Percentiles rank a stretch among this genome's conserved stretches.
phyloP scores from a whole-genome alignment of 2,113 vertebrate genomes.

The Emydura subglobosa region DNA sequence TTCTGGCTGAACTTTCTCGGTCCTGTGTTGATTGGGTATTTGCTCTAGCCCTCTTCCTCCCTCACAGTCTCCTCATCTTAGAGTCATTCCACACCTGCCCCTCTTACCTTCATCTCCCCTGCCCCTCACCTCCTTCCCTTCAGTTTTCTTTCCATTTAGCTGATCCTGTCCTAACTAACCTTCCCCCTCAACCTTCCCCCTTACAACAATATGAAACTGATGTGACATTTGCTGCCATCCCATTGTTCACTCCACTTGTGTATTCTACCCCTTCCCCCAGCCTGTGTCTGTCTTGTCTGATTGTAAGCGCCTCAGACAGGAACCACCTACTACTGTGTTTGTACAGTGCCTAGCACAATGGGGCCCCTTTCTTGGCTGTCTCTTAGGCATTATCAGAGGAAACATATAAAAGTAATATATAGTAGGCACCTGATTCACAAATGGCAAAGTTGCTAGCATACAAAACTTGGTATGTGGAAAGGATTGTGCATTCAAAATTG shows the following conservation, averaged over 20 bases:
- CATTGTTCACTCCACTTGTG: not conserved
- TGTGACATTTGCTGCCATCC: not conserved
- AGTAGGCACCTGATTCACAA: not conserved
- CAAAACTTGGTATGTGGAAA: not conserved
- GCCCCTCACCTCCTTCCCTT: not conserved
- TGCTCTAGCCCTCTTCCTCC: not conserved
- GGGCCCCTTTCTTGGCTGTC: not conserved
- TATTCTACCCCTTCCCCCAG: not conserved
- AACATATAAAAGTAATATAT: not conserved
- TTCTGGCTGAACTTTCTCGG: not conserved
- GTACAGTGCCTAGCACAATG: not conserved
- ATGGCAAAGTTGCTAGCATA: not conserved
- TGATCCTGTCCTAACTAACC: not conserved
- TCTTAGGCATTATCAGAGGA: not conserved
- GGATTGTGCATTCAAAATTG: not conserved
- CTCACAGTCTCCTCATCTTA: not conserved
- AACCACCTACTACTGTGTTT: not conserved
- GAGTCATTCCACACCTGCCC: not conserved
- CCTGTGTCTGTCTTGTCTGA: not conserved
- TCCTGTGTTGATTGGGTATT: not conserved
- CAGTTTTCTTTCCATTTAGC: not conserved
- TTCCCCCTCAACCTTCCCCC: no score
- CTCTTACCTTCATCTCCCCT: not conserved
- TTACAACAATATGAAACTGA: not conserved
- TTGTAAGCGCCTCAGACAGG: not conserved